Evolutionary conservation across 2,888 invertebrate genomes (phyloP).

Genomic region (Hirtodrosophila duncani): DNA sequence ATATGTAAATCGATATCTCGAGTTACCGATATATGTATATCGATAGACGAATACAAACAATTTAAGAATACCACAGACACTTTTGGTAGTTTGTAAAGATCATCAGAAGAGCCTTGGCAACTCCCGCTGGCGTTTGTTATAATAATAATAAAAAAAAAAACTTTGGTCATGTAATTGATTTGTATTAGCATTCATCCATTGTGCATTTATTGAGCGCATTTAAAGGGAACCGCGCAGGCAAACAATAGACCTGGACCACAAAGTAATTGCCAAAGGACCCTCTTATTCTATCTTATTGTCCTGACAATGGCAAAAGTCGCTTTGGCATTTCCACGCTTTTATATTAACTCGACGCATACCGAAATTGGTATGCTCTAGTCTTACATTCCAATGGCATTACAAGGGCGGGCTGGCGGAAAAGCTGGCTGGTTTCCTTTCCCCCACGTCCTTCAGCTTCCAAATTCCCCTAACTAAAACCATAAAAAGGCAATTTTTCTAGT

Average conservation of each 20-base stretch:
- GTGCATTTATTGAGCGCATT: neutral
- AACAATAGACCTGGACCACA: slow-evolving; percentile 50
- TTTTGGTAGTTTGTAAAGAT: too few relatives aligned
- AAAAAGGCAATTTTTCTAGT: slow-evolving; percentile 71
- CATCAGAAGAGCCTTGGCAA: too few relatives aligned
- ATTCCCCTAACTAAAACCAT: slow-evolving; percentile 33
- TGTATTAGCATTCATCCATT: neutral
- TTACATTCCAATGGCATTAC: slow-evolving; percentile 45
- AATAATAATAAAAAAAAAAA: too few relatives aligned
- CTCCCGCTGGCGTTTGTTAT: too few relatives aligned
- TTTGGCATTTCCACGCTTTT: slow-evolving; percentile 46
- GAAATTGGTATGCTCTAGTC: slow-evolving; percentile 27
- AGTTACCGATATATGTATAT: too few relatives aligned
- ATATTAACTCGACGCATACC: slow-evolving; percentile 67
- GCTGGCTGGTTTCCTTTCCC: slow-evolving; percentile 21
- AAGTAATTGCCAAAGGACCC: slow-evolving; percentile 55
- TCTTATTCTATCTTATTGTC: neutral
- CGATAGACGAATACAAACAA: too few relatives aligned
- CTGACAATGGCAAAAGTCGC: slow-evolving; percentile 38
- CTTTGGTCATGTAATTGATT: too few relatives aligned
- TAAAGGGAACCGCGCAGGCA: neutral
- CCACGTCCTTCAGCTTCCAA: slow-evolving; percentile 3
- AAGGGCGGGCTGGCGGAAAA: slow-evolving; percentile 10
- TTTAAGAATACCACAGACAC: too few relatives aligned
- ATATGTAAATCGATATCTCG: too few relatives aligned